Evolutionary conservation across 1,140 invertebrate genomes (phyloP), one percentile per base, ranked within the genome.

Genomic region (Helicoverpa zea): DNA sequence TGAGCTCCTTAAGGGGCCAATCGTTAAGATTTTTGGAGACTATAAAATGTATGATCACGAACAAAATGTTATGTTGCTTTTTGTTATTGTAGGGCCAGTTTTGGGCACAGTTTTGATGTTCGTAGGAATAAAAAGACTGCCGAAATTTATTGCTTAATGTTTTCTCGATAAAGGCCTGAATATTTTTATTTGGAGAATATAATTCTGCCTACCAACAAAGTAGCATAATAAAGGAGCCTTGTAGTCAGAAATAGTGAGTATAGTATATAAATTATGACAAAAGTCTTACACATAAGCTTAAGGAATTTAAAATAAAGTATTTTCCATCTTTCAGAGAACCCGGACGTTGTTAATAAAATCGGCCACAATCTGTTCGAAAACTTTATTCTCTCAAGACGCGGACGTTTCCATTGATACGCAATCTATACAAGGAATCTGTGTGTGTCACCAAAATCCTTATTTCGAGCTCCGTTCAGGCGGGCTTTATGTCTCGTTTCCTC

Each of bases 401-500:
- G 56, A 75, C 73, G 56, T 59, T 61, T 47, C 58, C 74, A 73
- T 76, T 83, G 79, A 79, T 81, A 81, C 59, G 72, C 73, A 83
- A 85, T 85, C 81, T 84, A 75, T 83, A 77, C 61, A 56, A 75
- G 82, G 70, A 83, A 83, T 86, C 84, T 66, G 47, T 77, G 47
- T 68, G 70, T 79, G 83, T 84, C 77, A 82, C 84, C 80, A 59
- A 87, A 85, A 86, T 89, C 86, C 83, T 82, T 84, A 85, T 86
- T 87, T 83, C 59, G 61, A 77, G 83, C 82, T 85, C 72, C 83
- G 85, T 86, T 87, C 83, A 82, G 85, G 64, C 81, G 75, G 82
- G 86, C 84, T 88, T 89, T 91, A 84, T 84, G 88, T 90, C 86
- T 86, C 86, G 84, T 88, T 88, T 84, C 80, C 83, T 90, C 85